Evolutionary conservation across 2,797 vertebrate species (phyloP).

Genomic region (Hippopotamyrus pictus): DNA sequence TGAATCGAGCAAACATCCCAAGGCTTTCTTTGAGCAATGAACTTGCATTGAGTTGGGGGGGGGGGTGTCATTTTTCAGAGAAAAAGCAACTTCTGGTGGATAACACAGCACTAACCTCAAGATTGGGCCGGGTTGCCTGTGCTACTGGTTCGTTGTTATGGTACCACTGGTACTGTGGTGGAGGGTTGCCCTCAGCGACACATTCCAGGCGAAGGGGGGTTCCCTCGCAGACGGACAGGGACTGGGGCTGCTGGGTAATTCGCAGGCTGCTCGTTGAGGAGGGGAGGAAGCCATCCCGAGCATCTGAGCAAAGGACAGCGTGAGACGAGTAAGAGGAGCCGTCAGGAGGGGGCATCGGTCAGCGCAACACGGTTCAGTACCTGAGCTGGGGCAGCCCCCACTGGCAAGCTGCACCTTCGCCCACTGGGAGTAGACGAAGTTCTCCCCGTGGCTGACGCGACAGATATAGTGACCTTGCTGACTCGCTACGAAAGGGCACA

Average conservation of each 20-base stretch:
- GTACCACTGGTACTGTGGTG: conserved; percentile 77
- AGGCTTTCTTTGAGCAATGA: neutral
- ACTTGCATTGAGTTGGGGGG: neutral
- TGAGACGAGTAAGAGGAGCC: neutral
- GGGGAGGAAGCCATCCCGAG: conserved; percentile 41
- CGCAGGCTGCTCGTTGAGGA: conserved; percentile 57
- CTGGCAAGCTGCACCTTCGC: conserved; percentile 50
- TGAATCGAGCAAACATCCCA: neutral
- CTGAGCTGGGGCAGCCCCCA: conserved; percentile 49
- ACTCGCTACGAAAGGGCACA: conserved; percentile 30
- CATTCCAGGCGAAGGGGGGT: conserved; percentile 63
- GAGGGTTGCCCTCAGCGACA: conserved; percentile 64
- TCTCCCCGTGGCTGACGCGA: conserved; percentile 62
- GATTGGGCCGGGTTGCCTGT: conserved; percentile 41
- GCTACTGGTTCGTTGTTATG: conserved; percentile 54
- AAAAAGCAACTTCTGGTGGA: neutral
- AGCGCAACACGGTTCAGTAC: conserved; percentile 30
- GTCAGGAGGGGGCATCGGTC: too few species aligned
- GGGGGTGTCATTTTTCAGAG: neutral
- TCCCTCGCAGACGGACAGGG: conserved; percentile 59
- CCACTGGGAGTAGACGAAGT: conserved; percentile 71
- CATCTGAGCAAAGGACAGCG: conserved; percentile 40
- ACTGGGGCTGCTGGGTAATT: conserved; percentile 60
- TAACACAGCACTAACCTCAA: conserved; percentile 53
- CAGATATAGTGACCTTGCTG: conserved; percentile 71